Evolutionary conservation across 2,888 invertebrate genomes (phyloP), one percentile per base, ranked within the genome.

Genomic region (Julus scandinavius): DNA sequence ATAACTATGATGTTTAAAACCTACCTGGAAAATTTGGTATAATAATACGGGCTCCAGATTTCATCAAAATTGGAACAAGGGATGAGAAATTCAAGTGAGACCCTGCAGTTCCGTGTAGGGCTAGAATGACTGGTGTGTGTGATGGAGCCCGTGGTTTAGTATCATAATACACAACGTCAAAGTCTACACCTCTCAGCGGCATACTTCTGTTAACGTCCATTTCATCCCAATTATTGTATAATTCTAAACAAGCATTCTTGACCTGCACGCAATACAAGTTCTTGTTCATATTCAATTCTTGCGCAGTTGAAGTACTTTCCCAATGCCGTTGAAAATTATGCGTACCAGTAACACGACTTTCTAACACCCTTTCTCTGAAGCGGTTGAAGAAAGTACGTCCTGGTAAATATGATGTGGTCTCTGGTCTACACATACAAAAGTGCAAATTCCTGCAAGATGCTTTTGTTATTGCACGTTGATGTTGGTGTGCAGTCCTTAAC

Each of bases 1-100:
- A 29, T 29, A 29, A 45, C 45, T 45, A 45, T 45, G 45, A 45
- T 2, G 45, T 7, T 45, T 29, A 72, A 1, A 38, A 84, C 13
- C 40, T n/a, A 40, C 80, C 88, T 17, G 88, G 88, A 85, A 85
- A 88, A 40, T 88, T 88, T 1, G 88, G 88, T n/a, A 88, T 54
- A 85, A 88, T 20, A 45, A 88, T 15, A 4, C 88, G 49, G 17
- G 72, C 58, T 38, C 85, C 85, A 15, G 49, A 15, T 17, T 49
- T 20, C 38, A 17, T 41, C 15, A 88, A 40, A 58, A 29, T 50
- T 29, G 84, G 50, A 11, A 41, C 20, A 9, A 88, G n/a, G 17
- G 38, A 20, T 17, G 41, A n/a, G 40, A 85, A 88, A 40, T 84
- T 15, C 13, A 45, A 29, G 40, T 88, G 85, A 7, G 88, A 85